Base-by-base conservation (phyloP, 2,888 invertebrate genomes). In the Platycheirus rosarum region DNA sequence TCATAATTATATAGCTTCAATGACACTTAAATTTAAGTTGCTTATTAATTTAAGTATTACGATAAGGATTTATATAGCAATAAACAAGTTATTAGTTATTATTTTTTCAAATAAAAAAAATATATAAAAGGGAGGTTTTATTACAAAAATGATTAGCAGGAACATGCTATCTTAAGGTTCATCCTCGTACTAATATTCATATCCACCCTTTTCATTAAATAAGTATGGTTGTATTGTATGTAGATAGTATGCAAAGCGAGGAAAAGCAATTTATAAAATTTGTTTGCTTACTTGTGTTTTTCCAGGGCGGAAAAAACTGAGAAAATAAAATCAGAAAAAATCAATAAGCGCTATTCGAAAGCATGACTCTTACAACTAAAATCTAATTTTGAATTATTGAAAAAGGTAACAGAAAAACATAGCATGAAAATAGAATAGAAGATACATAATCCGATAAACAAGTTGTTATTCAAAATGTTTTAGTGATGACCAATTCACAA, bases 1-100 rank as follows among this genome's bases (percentile, higher is more conserved):
- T n/a, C n/a, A n/a, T n/a, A n/a, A n/a, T n/a, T n/a, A n/a, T n/a
- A n/a, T n/a, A n/a, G 57, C 13, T 57, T 32, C 1, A 53, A 51
- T n/a, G 7, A 18, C 6, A 29, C 26, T 48, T 46, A 20, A 35
- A 60, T 60, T 57, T 55, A 62, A 62, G 35, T 11, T 18, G 29
- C 29, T n/a, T 26, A 40, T 66, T 66, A 53, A 66, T 32, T 53
- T 48, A 49, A 42, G 6, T 44, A 53, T 23, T 16, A 8, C 3
- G 8, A 14, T 40, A 40, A n/a, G n/a, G n/a, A n/a, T n/a, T n/a
- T 40, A 14, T 14, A 40, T 2, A 6, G 16, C 35, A 8, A 32
- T 44, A 37, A 32, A 29, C 14, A 42, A 13, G 14, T 42, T 53
- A 37, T 37, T 23, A 26, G 44, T 53, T 32, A 60, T n/a, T 3